Conservation (phyloP, 2,797 vertebrate genomes). For the Poecilia picta region DNA sequence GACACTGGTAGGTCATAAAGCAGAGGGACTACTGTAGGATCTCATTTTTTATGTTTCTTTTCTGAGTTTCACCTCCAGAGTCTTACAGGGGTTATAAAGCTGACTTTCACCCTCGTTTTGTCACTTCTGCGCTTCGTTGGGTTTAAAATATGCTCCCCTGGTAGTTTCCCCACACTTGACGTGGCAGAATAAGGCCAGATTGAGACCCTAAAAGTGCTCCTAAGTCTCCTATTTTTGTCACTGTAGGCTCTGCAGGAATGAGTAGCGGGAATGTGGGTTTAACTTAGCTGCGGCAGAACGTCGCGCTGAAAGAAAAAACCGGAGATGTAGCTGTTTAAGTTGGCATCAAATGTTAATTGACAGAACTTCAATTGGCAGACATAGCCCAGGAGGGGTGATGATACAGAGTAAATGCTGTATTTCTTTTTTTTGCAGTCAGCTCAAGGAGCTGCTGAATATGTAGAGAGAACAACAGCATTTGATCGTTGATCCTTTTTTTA, state of each 20-base stretch:
- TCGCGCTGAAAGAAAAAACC: constrained; percentile 17
- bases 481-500: constrained; percentile 11
- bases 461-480: constrained; percentile 7
- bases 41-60: neutral
- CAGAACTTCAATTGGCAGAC: constrained; percentile 1
- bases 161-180: constrained; percentile 51
- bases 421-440: neutral
- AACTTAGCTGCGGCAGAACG: constrained; percentile 37
- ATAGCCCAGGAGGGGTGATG: neutral
- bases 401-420: neutral
- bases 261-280: constrained; percentile 42
- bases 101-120: constrained; percentile 54
- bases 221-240: constrained; percentile 56
- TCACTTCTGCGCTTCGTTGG: constrained; percentile 46
- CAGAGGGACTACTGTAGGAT: neutral
- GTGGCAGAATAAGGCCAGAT: constrained; percentile 77
- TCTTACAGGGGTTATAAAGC: constrained; percentile 28
- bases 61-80: constrained; percentile 10
- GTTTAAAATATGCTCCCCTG: constrained; percentile 59
- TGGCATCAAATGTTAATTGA: constrained; percentile 14
- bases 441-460: constrained; percentile 1
- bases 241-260: constrained; percentile 43
- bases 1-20: neutral
- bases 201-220: constrained; percentile 54
- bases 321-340: neutral